A percentile compares a stretch with the other conserved stretches of the same genome.
phyloP scores from a whole-genome alignment of 1,140 invertebrate genomes.

The Vanessa atalanta region DNA sequence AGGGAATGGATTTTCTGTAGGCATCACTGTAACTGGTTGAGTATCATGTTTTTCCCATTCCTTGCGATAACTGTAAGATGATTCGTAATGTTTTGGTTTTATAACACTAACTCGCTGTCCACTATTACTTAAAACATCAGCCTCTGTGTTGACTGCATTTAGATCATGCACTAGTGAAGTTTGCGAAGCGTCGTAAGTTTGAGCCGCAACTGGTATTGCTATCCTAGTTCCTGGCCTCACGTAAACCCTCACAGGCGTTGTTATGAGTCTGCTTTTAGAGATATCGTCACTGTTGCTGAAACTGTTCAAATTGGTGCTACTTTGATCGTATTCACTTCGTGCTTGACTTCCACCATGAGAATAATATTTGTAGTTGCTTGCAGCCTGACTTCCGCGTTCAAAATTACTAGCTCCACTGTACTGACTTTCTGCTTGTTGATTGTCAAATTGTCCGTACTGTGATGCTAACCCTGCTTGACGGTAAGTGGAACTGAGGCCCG shows the following conservation, averaged over 20 bases:
- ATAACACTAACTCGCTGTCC: slow-evolving; percentile 35
- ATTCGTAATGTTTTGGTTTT: slow-evolving; percentile 71
- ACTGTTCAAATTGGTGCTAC: slow-evolving; percentile 39
- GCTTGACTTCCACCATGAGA: slow-evolving; percentile 49
- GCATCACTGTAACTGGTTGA: slow-evolving; percentile 45
- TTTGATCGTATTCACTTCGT: slow-evolving; percentile 48
- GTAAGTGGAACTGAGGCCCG: slow-evolving; percentile 43
- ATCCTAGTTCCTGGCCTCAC: slow-evolving; percentile 62
- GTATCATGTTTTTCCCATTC: slow-evolving; percentile 75
- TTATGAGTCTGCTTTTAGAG: slow-evolving; percentile 44
- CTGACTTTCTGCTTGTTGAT: slow-evolving; percentile 45
- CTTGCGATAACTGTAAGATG: slow-evolving; percentile 75
- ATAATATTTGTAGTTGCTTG: slow-evolving; percentile 48
- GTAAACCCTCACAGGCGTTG: slow-evolving; percentile 56
- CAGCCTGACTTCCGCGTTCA: slow-evolving; percentile 49
- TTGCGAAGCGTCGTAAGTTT: slow-evolving; percentile 50
- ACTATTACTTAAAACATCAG: slow-evolving; percentile 49
- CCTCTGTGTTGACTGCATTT: slow-evolving; percentile 53
- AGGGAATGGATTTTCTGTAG: slow-evolving; percentile 55
- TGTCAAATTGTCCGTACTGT: slow-evolving; percentile 43
- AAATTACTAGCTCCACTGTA: slow-evolving; percentile 41
- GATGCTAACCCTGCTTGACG: slow-evolving; percentile 36
- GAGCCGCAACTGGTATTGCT: slow-evolving; percentile 56
- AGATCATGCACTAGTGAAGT: slow-evolving; percentile 45
- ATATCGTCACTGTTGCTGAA: slow-evolving; percentile 34